Percentiles rank a stretch among this genome's conserved stretches.
phyloP scores from a whole-genome alignment of 2,888 invertebrate species.

The Eledona agricola region DNA sequence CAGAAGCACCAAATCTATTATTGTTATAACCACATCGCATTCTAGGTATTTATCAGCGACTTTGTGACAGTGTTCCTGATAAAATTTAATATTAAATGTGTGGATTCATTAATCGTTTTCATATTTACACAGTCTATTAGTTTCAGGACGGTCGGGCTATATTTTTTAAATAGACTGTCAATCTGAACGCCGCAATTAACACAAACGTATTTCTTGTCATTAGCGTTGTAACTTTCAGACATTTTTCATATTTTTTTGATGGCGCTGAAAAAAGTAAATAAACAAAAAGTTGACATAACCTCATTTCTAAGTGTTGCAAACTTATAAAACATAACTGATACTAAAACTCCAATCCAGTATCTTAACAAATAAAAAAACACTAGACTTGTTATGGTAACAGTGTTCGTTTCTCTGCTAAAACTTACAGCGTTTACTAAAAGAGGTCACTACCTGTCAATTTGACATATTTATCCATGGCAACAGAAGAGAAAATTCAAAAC shows the following conservation, averaged over 20 bases:
- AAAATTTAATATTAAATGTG: slow-evolving; percentile 35
- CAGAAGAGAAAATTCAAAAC: slow-evolving; percentile 4
- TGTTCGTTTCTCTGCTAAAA: too few species aligned
- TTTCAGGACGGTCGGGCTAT: slow-evolving; percentile 76
- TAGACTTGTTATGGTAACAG: too few species aligned
- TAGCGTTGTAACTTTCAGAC: slow-evolving; percentile 21
- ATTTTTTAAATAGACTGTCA: slow-evolving; percentile 72
- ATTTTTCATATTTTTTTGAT: slow-evolving; percentile 8
- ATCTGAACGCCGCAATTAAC: slow-evolving; percentile 75
- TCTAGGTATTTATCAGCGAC: slow-evolving; percentile 91
- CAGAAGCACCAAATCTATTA: slow-evolving; percentile 84
- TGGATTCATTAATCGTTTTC: slow-evolving; percentile 2
- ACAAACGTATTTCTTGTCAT: slow-evolving; percentile 60
- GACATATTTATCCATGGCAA: too few species aligned
- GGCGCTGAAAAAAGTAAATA: slow-evolving; percentile 8
- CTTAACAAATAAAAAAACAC: too few species aligned
- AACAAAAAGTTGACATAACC: slow-evolving; percentile 21
- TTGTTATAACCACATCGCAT: slow-evolving; percentile 86
- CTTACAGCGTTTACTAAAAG: too few species aligned
- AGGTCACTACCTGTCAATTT: too few species aligned
- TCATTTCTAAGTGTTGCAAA: background rate
- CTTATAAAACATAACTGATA: too few species aligned
- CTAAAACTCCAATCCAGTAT: too few species aligned
- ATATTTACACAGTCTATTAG: slow-evolving; percentile 75
- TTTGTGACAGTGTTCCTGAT: slow-evolving; percentile 77